A percentile compares a stretch with the other conserved stretches of the same genome.
phyloP scores from a whole-genome alignment of 2,888 invertebrate genomes.

The Hecatera dysodea region DNA sequence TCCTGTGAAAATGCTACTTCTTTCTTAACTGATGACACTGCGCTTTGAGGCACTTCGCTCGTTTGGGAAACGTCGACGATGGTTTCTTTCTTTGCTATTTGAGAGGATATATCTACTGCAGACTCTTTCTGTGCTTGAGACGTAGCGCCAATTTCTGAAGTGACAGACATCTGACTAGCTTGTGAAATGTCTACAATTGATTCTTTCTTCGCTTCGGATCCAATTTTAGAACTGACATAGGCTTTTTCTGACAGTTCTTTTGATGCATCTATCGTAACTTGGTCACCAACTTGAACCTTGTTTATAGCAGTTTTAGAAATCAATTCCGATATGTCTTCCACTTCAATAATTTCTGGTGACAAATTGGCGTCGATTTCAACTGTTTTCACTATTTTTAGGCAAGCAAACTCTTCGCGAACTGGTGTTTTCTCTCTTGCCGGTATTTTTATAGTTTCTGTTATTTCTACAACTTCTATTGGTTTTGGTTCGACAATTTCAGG shows the following conservation, averaged over 20 bases:
- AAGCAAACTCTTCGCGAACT: conserved; percentile 68
- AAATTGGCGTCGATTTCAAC: conserved; percentile 59
- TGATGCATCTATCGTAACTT: conserved; percentile 41
- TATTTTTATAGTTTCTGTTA: conserved; percentile 49
- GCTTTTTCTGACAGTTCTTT: conserved; percentile 32
- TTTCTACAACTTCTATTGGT: conserved; percentile 52
- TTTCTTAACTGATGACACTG: conserved; percentile 19
- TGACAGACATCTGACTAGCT: conserved; percentile 16
- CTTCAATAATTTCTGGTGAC: conserved; percentile 63
- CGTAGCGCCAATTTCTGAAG: conserved; percentile 23
- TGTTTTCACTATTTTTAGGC: conserved; percentile 72
- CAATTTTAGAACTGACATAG: conserved; percentile 28
- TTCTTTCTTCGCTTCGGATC: conserved; percentile 26
- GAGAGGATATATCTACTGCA: conserved; percentile 22
- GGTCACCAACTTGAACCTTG: conserved; percentile 42
- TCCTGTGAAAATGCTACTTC: conserved; percentile 47
- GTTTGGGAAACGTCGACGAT: conserved; percentile 5
- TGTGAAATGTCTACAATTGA: conserved; percentile 30
- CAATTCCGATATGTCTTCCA: conserved; percentile 59
- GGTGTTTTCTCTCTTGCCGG: conserved; percentile 53
- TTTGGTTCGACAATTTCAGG: conserved; percentile 43
- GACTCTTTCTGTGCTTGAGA: conserved; percentile 16
- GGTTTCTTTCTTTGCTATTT: conserved; percentile 29
- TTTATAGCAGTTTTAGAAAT: conserved; percentile 41
- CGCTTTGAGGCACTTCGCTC: conserved; percentile 6